These are phyloP conservation scores for Gibbula magus DNA, from an alignment of 2,888 invertebrate species.

Conservation along the genomic window DNA sequence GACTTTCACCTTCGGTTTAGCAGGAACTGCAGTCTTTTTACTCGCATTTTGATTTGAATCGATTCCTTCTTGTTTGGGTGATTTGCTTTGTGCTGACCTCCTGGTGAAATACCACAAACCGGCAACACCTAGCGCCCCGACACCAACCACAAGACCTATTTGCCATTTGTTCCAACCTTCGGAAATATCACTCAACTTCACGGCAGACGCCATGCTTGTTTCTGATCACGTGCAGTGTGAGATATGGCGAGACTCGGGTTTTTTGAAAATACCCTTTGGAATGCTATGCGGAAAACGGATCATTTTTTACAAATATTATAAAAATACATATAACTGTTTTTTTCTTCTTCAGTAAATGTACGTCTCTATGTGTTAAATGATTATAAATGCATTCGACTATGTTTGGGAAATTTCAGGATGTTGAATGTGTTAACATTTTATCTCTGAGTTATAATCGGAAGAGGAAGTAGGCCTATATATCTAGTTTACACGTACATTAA, in stretches of 20 bases:
- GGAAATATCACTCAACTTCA: slow-evolving; percentile 44
- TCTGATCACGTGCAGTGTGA: slow-evolving; percentile 22
- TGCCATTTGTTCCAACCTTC: slow-evolving; percentile 83
- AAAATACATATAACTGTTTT: too few relatives aligned
- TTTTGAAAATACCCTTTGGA: too few relatives aligned
- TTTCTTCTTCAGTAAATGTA: too few relatives aligned
- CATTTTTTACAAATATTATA: too few relatives aligned
- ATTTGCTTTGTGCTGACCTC: slow-evolving; percentile 8
- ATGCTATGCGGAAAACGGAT: too few relatives aligned
- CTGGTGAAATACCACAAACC: slow-evolving; percentile 84
- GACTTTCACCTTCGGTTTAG: neutral
- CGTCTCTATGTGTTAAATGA: too few relatives aligned
- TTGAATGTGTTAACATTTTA: too few relatives aligned
- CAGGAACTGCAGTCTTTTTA: neutral
- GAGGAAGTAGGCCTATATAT: too few relatives aligned
- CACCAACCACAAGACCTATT: slow-evolving; percentile 87
- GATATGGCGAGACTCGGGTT: slow-evolving; percentile 14
- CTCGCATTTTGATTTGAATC: slow-evolving; percentile 6
- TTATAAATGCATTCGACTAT: too few relatives aligned
- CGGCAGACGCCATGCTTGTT: slow-evolving; percentile 44
- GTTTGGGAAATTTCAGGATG: too few relatives aligned
- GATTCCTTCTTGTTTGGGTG: neutral
- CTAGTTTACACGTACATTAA: too few relatives aligned
- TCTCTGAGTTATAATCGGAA: too few relatives aligned
- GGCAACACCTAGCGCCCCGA: slow-evolving; percentile 86